A percentile compares a stretch with the other conserved stretches of the same genome.
These are phyloP conservation scores for Copidosoma floridanum DNA, from an alignment of 1,140 invertebrate species.

Conservation along the genomic window DNA sequence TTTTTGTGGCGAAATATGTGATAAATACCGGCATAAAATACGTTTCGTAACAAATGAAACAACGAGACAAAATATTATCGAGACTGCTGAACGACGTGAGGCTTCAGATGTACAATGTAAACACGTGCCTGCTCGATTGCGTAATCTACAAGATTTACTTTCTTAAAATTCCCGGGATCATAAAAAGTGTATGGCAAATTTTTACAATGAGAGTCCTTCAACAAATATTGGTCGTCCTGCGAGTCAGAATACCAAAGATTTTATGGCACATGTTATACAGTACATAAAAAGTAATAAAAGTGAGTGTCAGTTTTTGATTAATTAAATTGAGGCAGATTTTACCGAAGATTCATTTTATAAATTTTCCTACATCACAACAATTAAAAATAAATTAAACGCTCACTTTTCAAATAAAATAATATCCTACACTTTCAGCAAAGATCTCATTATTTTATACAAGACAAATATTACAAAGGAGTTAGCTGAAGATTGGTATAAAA, in stretches of 20 bases:
- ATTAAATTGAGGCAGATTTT: background rate
- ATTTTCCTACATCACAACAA: background rate
- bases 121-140: no score
- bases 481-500: background rate
- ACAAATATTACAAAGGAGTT: background rate
- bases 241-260: background rate
- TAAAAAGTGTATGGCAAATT: no score
- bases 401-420: background rate
- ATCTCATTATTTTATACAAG: background rate
- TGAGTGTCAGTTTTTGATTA: background rate
- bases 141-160: no score
- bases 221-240: background rate
- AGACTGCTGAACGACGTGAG: no score
- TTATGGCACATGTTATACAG: background rate
- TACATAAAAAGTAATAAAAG: background rate
- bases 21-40: no score
- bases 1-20: no score
- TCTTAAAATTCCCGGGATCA: no score
- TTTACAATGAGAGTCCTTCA: no score
- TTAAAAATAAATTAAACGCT: background rate
- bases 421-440: background rate
- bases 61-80: no score
- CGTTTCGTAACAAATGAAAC: no score
- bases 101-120: no score
- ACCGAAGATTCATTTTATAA: no score